Percentiles rank a stretch among this genome's conserved stretches.
Conservation (phyloP, 2,797 vertebrate species). For the Microhierax caerulescens region DNA sequence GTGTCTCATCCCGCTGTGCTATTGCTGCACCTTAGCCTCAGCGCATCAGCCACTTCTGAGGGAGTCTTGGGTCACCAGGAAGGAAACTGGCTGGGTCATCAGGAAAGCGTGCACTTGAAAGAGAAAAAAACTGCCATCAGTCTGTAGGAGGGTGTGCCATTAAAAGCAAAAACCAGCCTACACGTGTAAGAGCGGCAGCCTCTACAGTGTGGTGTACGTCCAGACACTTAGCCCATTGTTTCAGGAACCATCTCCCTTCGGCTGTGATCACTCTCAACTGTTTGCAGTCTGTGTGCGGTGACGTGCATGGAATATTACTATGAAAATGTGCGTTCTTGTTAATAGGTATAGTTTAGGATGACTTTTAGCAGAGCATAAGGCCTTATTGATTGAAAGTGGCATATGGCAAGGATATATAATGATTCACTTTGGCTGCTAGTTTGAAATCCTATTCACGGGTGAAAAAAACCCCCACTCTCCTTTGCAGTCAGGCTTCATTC, state of each 20-base stretch:
- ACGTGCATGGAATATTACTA: slow-evolving; percentile 44
- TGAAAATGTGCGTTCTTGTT: slow-evolving; percentile 63
- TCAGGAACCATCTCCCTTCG: slow-evolving; percentile 30
- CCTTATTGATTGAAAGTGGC: slow-evolving; percentile 72
- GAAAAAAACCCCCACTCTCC: not conserved
- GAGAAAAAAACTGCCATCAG: not conserved
- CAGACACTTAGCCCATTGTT: not conserved
- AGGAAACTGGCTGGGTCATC: not conserved
- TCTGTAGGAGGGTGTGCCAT: slow-evolving; percentile 8
- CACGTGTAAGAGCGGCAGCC: slow-evolving; percentile 50
- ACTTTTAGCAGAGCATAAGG: slow-evolving; percentile 72
- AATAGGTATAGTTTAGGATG: slow-evolving; percentile 65
- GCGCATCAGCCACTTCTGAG: not conserved
- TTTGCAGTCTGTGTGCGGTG: slow-evolving; percentile 10
- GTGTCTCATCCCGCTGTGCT: not conserved
- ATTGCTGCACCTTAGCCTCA: not conserved
- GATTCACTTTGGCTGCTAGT: slow-evolving; percentile 70
- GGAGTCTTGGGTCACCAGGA: not conserved
- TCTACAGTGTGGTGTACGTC: slow-evolving; percentile 26
- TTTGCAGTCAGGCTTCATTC: slow-evolving; percentile 59
- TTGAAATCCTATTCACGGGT: slow-evolving; percentile 52
- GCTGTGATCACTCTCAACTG: not conserved
- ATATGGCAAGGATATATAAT: slow-evolving; percentile 71
- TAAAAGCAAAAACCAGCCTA: slow-evolving; percentile 40
- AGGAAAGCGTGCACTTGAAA: not conserved